Percentiles rank a stretch among this genome's conserved stretches.
Evolutionary conservation across 2,888 invertebrate species (phyloP).

Genomic region (Agriotes lineatus): DNA sequence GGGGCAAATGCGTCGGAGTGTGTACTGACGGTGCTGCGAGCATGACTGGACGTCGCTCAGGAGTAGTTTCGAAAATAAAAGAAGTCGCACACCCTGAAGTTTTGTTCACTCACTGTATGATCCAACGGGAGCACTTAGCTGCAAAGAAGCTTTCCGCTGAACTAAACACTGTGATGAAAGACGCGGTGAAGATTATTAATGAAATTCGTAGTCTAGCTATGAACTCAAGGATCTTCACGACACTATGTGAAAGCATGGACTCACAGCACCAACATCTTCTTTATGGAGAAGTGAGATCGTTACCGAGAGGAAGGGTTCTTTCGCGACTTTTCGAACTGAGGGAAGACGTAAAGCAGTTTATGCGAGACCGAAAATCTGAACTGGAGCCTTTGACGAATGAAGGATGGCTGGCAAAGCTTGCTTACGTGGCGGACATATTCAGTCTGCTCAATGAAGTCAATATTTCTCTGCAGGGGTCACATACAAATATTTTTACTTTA

Average conservation of each 20-base stretch:
- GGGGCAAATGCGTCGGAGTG: slow-evolving; percentile 48
- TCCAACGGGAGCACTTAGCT: slow-evolving; percentile 37
- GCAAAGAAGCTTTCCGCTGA: slow-evolving; percentile 33
- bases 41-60: slow-evolving; percentile 46
- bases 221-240: slow-evolving; percentile 20
- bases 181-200: slow-evolving; percentile 38
- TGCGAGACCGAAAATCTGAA: background rate
- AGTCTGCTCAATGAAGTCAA: background rate
- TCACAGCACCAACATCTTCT: slow-evolving; percentile 25
- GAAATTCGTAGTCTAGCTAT: too few relatives aligned
- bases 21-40: slow-evolving; percentile 50
- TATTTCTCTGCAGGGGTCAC: background rate
- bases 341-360: slow-evolving; percentile 31
- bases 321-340: slow-evolving; percentile 46
- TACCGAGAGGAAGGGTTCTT: slow-evolving; percentile 46
- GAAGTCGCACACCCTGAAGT: slow-evolving; percentile 22
- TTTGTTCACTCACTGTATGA: slow-evolving; percentile 41
- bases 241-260: slow-evolving; percentile 42
- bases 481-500: background rate
- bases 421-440: background rate
- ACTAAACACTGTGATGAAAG: slow-evolving; percentile 31
- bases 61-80: slow-evolving; percentile 37
- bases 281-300: slow-evolving; percentile 46
- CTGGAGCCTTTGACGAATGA: background rate
- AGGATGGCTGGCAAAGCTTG: background rate